Conservation (phyloP, 2,888 invertebrate species). For the Nomada ferruginata region DNA sequence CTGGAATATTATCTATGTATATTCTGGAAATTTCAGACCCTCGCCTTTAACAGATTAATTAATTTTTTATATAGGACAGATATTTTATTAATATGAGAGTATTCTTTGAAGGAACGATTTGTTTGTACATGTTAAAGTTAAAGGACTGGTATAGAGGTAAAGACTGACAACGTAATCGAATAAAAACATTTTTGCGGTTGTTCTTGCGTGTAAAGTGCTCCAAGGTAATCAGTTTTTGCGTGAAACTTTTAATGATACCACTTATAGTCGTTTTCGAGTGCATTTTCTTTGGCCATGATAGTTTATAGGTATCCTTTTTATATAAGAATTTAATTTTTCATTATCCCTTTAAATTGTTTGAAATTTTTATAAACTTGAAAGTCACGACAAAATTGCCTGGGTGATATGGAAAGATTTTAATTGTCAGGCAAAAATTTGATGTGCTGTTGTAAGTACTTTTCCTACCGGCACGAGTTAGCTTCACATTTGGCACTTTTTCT, state of each 20-base stretch:
- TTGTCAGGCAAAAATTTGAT: not conserved
- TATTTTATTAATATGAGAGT: too few relatives aligned
- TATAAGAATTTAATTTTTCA: too few relatives aligned
- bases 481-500: too few relatives aligned
- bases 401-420: not conserved
- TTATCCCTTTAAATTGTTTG: too few relatives aligned
- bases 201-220: too few relatives aligned
- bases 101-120: too few relatives aligned
- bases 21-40: too few relatives aligned
- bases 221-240: not conserved
- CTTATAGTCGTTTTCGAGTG: not conserved
- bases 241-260: not conserved
- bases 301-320: not conserved
- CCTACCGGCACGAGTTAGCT: not conserved
- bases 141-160: not conserved
- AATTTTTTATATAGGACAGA: too few relatives aligned
- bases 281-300: not conserved
- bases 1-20: not conserved
- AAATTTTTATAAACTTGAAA: too few relatives aligned
- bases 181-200: not conserved
- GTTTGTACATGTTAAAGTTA: not conserved
- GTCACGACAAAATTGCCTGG: too few relatives aligned
- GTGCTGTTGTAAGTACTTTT: not conserved
- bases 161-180: too few relatives aligned
- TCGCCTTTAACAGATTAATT: too few relatives aligned